Evolutionary conservation across 2,888 invertebrate species (phyloP), one percentile per base, ranked within the genome.

Genomic region (Ferdinandea cuprea): DNA sequence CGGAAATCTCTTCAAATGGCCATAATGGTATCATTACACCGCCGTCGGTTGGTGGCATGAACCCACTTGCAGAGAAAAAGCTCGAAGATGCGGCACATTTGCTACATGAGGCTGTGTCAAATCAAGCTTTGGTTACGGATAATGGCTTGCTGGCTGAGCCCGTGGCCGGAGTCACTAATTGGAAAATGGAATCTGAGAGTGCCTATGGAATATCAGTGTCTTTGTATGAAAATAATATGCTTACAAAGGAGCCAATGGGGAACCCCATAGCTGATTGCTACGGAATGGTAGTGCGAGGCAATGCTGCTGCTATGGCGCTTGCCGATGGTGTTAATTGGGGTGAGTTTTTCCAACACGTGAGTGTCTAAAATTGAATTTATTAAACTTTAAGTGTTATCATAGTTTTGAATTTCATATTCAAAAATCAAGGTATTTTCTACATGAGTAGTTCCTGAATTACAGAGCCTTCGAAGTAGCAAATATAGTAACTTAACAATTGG

Each of bases 291-390:
- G 93, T 93, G 3, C 91, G 94, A 58, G 92, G 92, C n/a, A 95
- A 96, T 91, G 95, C 94, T 80, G 94, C 95, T 13, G 92, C 96
- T 72, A 92, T 97, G 89, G 95, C 95, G 11, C 92, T 97, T 72
- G 97, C 97, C 2, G 97, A 97, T 91, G 97, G 97, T 21, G 97
- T 97, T 1, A 97, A 97, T 91, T 97, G 97, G 97, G 97, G 97
- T 90, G 88, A 89, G 88, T 80, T 85, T 40, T 28, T 42, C n/a
- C n/a, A n/a, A n/a, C n/a, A n/a, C n/a, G n/a, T n/a, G n/a, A n/a
- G n/a, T n/a, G n/a, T n/a, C n/a, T n/a, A n/a, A n/a, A n/a, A n/a
- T n/a, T n/a, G n/a, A n/a, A 25, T 25, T 25, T 25, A 25, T 25
- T 25, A n/a, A n/a, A n/a, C n/a, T n/a, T n/a, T n/a, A n/a, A n/a